Base-by-base conservation (phyloP, 2,113 vertebrate species). In the Symphodus melops region DNA sequence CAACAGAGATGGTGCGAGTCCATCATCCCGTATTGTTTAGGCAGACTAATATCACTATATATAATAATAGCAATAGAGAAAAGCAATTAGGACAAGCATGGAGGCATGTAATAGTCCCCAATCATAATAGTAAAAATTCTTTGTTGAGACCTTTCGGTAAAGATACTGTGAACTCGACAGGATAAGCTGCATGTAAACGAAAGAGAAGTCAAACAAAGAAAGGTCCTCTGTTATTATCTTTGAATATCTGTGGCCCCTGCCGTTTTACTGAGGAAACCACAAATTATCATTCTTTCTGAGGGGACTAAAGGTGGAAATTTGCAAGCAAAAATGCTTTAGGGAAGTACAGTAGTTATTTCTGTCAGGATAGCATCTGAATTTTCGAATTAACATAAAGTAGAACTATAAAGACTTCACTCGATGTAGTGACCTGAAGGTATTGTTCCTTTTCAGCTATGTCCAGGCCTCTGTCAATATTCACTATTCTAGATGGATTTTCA, bases 361-460 rank as follows among this genome's bases (percentile, higher is more conserved):
- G 3, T 14, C 21, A 65, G 65, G 42, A 72, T 62, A 67, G 44
- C 23, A 68, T n/a, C n/a, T n/a, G n/a, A n/a, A n/a, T n/a, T n/a
- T n/a, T n/a, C n/a, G n/a, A n/a, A n/a, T 69, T 17, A 57, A 60
- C 7, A 1, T 42, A 28, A 72, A 37, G 36, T 58, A 72, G 64
- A 5, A 67, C 57, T 49, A 28, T 72, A 86, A 84, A 87, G 57
- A 82, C 84, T 71, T 81, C 57, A 51, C 64, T 85, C 81, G 52
- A 82, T 86, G 77, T 75, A 33, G 66, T 82, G 79, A 85, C 87
- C 86, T 88, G 83, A 88, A 82, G 67, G 72, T 79, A 87, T 87
- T 85, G 85, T 91, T 87, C 53, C 39, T 57, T 83, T 87, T 82
- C 58, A 77, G 68, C 79, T 84, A 59, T 72, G 28, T 41, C 41